A percentile compares a stretch with the other conserved stretches of the same genome.
These are phyloP conservation scores for Thumatha senex DNA, from an alignment of 2,888 invertebrate genomes.

Conservation along the genomic window DNA sequence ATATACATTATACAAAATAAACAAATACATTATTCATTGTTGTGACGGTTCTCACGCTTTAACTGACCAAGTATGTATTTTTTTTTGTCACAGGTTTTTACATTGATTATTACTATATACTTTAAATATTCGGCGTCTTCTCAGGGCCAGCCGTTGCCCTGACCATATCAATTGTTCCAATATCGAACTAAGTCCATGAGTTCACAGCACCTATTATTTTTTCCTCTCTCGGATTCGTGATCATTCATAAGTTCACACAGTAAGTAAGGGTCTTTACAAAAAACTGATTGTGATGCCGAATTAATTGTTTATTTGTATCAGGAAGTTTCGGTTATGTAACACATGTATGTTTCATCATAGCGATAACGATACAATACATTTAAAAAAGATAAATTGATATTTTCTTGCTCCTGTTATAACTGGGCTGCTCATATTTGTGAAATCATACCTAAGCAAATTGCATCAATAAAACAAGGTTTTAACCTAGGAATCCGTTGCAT, in stretches of 20 bases:
- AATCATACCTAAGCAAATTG: too few species aligned
- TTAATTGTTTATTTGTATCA: constrained; percentile 71
- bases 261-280: constrained; percentile 42
- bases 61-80: constrained; percentile 20
- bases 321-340: constrained; percentile 52
- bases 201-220: constrained; percentile 35
- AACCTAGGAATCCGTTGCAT: too few species aligned
- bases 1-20: not conserved
- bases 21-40: constrained; percentile 6
- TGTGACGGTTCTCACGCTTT: constrained; percentile 41
- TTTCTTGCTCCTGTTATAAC: too few species aligned
- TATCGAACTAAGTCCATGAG: constrained; percentile 47
- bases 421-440: too few species aligned
- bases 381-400: too few species aligned
- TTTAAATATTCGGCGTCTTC: constrained; percentile 36
- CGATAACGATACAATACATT: constrained; percentile 15
- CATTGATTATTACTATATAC: constrained; percentile 31
- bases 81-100: constrained; percentile 36
- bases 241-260: constrained; percentile 46
- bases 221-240: constrained; percentile 50
- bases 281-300: constrained; percentile 55
- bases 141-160: constrained; percentile 54
- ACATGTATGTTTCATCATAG: constrained; percentile 25
- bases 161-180: constrained; percentile 30
- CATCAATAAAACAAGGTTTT: too few species aligned